These are phyloP conservation scores for Ips typographus DNA, from an alignment of 1,140 invertebrate species.

Conservation along the genomic window DNA sequence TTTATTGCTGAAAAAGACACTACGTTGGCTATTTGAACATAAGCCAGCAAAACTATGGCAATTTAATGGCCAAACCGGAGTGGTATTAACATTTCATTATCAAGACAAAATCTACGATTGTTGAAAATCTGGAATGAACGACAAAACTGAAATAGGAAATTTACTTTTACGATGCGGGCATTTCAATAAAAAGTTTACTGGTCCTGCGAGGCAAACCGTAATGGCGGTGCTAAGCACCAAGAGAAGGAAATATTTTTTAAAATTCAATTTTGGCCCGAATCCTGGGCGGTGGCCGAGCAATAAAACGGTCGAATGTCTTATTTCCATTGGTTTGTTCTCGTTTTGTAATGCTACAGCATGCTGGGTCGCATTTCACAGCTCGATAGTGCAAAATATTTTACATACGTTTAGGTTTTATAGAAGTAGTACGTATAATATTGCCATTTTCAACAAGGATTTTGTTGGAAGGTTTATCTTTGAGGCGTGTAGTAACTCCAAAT, in stretches of 20 bases:
- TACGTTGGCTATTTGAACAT: too few species aligned
- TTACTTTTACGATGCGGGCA: constrained; percentile 15
- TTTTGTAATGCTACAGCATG: not conserved
- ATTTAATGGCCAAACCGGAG: too few species aligned
- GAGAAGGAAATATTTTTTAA: constrained; percentile 19
- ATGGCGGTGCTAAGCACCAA: constrained; percentile 4
- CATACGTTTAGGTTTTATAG: too few species aligned
- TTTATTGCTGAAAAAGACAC: not conserved
- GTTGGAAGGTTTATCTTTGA: too few species aligned
- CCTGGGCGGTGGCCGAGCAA: constrained; percentile 1
- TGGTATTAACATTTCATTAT: not conserved
- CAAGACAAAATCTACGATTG: not conserved
- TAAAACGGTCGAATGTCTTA: not conserved
- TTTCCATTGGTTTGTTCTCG: not conserved
- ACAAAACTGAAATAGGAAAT: constrained; percentile 7
- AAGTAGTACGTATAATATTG: too few species aligned
- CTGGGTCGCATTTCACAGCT: too few species aligned
- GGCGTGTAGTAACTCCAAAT: too few species aligned
- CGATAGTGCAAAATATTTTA: too few species aligned
- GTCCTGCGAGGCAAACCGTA: constrained; percentile 7
- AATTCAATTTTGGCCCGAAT: constrained; percentile 19
- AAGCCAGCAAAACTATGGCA: too few species aligned
- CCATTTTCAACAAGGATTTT: too few species aligned
- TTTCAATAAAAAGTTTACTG: constrained; percentile 19
- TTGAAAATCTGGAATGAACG: not conserved